Base-by-base conservation (phyloP, 1,140 invertebrate species). In the Theocolax elegans region DNA sequence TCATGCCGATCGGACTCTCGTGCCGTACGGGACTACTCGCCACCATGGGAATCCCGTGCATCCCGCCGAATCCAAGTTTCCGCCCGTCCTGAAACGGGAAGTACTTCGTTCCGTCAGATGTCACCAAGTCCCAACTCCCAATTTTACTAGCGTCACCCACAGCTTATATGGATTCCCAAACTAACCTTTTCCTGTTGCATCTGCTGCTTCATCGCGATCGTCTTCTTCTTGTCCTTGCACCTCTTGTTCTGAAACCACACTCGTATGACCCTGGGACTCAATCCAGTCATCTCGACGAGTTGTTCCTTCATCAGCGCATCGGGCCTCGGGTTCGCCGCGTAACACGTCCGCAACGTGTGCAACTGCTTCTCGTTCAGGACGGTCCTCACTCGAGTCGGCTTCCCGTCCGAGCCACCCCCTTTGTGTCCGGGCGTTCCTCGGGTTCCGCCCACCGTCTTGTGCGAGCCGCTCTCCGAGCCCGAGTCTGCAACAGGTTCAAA, bases 171-270 rank as follows among this genome's bases (percentile, higher is more conserved):
- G n/a, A n/a, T n/a, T n/a, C n/a, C 10, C 4, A 35, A 35, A 42
- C 31, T 59, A 89, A 98, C 97, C 93, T 99, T 99, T 86, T 99
- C 97, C 80, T 97, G 95, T 76, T 94, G 91, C 91, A 98, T 95
- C 84, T 98, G 95, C 85, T 98, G 94, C 84, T 98, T 98, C 90
- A 98, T 94, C 71, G 97, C 92, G 38, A 98, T 94, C 40, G 94
- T 96, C 79, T 95, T 93, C 87, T 99, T 99, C 87, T 99, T 99
- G 86, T 99, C 98, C 85, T 99, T 99, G 88, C 97, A 99, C 31
- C 98, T 87, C 84, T 99, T 99, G 87, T 99, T 99, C 86, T 99
- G 96, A 87, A 98, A 99, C 97, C 97, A 99, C 17, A 99, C 97
- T 78, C 97, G 89, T 77, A 99, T 99, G 65, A 99, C 97, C 19